Evolutionary conservation across 2,888 invertebrate genomes (phyloP), one percentile per base, ranked within the genome.

Genomic region (Sphaerophoria taeniata): DNA sequence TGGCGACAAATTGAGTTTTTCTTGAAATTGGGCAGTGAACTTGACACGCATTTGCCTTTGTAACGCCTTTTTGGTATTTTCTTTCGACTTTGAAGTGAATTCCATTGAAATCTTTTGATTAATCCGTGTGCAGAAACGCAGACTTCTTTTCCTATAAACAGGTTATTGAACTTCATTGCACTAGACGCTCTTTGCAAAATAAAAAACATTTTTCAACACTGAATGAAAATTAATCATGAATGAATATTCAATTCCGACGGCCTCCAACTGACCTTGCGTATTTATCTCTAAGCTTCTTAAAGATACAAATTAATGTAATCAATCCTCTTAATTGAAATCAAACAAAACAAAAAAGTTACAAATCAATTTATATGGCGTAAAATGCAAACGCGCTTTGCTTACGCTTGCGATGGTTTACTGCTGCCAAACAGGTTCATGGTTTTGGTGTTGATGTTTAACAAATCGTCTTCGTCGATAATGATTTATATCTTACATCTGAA

Each of bases 21-120:
- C 12, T 43, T 9, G 45, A 74, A 58, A 73, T 73, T 69, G 71
- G 69, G 55, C 79, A 84, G 55, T 84, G 84, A 84, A 84, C 84
- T 84, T 84, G 84, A 71, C 84, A 84, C 58, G 79, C 75, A 82
- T 77, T 81, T 60, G 43, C 9, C 24, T 24, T 24, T 24, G 24
- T 24, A 24, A 24, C 24, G 24, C 1, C 1, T 24, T 24, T 24
- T 24, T 24, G 24, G 24, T 24, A 24, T 24, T 24, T 24, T 24
- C 24, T 24, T 24, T 24, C 24, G 24, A 2, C 2, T 24, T 24
- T 24, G 24, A 24, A 24, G 24, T 24, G 24, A 24, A 24, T 24
- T 24, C 24, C 24, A 24, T 24, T 24, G 24, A 24, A 24, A 24
- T 24, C 24, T 24, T 24, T 39, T 7, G 39, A 39, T 6, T 39